These are phyloP conservation scores for Drosophila neocordata DNA, from an alignment of 1,140 invertebrate species.

Conservation along the genomic window DNA sequence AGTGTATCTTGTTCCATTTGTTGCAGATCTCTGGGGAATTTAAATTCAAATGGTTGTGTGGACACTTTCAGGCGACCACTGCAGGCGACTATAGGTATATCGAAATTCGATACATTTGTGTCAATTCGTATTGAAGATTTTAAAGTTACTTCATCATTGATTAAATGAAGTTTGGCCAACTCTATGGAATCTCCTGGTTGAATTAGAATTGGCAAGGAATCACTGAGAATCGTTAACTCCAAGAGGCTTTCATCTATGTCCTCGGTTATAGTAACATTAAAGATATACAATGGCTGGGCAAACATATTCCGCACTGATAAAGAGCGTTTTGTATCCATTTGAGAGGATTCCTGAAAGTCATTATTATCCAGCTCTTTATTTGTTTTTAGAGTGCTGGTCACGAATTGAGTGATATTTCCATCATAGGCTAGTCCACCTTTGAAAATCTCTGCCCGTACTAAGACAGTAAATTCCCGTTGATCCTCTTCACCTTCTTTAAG, in stretches of 20 bases:
- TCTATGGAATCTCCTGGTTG: slow-evolving; percentile 63
- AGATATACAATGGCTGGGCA: slow-evolving; percentile 51
- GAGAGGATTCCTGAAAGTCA: slow-evolving; percentile 13
- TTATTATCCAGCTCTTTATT: slow-evolving; percentile 2
- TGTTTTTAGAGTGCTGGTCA: slow-evolving; percentile 29
- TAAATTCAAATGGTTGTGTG: slow-evolving; percentile 50
- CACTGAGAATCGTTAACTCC: slow-evolving; percentile 71
- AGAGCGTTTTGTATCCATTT: slow-evolving; percentile 42
- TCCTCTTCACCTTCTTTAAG: slow-evolving; percentile 32
- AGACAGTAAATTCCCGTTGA: slow-evolving; percentile 53
- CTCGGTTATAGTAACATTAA: slow-evolving; percentile 53
- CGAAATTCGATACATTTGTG: slow-evolving; percentile 67
- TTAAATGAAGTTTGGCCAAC: slow-evolving; percentile 52
- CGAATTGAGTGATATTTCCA: slow-evolving; percentile 62
- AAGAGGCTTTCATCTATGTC: slow-evolving; percentile 48
- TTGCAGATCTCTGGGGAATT: neutral
- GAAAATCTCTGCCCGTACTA: slow-evolving; percentile 70
- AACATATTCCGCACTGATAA: slow-evolving; percentile 66
- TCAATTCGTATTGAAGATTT: slow-evolving; percentile 52
- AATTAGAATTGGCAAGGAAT: slow-evolving; percentile 46
- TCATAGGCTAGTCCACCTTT: slow-evolving; percentile 65
- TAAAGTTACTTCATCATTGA: slow-evolving; percentile 50
- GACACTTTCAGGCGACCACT: slow-evolving; percentile 64
- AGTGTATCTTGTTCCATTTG: neutral
- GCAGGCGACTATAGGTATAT: slow-evolving; percentile 64